Evolutionary conservation across 2,888 invertebrate species (phyloP).

Genomic region (Perizoma affinitatum): DNA sequence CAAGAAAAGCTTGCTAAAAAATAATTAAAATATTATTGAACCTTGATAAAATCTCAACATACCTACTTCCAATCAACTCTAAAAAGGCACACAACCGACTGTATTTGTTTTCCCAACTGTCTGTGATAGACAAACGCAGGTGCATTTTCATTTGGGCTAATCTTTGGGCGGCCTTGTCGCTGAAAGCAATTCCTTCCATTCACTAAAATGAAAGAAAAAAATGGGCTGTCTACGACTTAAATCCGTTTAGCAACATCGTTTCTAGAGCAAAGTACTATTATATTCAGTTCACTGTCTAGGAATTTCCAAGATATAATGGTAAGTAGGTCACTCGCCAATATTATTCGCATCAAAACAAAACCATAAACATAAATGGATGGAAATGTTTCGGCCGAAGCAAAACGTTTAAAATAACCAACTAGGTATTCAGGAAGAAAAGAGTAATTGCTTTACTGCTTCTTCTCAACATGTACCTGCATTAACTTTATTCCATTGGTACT

Average conservation of each 20-base stretch:
- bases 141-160: too few species aligned
- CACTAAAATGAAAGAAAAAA: too few species aligned
- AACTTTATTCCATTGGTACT: too few species aligned
- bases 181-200: too few species aligned
- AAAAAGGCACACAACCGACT: not conserved
- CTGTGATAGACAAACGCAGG: too few species aligned
- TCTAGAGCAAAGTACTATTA: not conserved
- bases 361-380: slow-evolving; percentile 30
- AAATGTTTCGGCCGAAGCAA: slow-evolving; percentile 14
- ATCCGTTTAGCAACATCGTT: not conserved
- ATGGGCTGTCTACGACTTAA: too few species aligned
- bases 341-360: slow-evolving; percentile 31
- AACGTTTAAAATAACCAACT: not conserved
- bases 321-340: slow-evolving; percentile 28
- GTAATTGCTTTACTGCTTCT: not conserved
- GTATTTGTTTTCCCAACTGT: too few species aligned
- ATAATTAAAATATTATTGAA: not conserved
- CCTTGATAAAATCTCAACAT: not conserved
- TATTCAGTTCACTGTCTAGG: slow-evolving; percentile 17
- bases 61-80: not conserved
- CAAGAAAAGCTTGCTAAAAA: too few species aligned
- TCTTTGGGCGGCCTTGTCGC: too few species aligned
- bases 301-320: not conserved
- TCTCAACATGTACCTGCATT: too few species aligned
- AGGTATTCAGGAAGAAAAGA: slow-evolving; percentile 7